phyloP scores from a whole-genome alignment of 2,797 vertebrate genomes.

The Eutrigla gurnardus region DNA sequence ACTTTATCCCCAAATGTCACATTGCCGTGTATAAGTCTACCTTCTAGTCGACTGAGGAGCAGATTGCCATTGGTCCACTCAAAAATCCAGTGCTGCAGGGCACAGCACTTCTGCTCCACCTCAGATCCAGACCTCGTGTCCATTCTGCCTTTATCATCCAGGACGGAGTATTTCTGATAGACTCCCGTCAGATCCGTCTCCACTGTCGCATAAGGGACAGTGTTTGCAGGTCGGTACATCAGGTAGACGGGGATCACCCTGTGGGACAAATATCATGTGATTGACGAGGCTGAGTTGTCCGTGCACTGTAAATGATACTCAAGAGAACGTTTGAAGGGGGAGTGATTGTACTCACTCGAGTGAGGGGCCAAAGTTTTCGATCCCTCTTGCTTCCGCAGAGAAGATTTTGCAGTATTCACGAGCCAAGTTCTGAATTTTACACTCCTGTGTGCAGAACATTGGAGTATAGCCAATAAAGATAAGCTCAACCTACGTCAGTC shows the following conservation, averaged over 20 bases:
- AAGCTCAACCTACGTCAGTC: constrained; percentile 27
- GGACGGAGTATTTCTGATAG: constrained; percentile 85
- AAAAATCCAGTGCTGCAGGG: constrained; percentile 96
- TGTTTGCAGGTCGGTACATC: constrained; percentile 93
- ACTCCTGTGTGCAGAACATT: constrained; percentile 84
- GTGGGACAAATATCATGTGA: constrained; percentile 25
- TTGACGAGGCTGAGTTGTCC: neutral
- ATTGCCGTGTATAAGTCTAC: constrained; percentile 71
- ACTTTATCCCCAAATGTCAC: neutral
- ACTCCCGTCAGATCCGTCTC: constrained; percentile 88
- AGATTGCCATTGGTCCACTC: constrained; percentile 96
- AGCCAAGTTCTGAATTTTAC: constrained; percentile 94
- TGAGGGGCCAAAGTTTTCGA: constrained; percentile 87
- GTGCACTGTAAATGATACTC: neutral
- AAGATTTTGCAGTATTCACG: constrained; percentile 98
- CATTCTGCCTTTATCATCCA: constrained; percentile 78
- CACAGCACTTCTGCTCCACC: constrained; percentile 88
- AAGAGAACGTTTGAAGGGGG: neutral
- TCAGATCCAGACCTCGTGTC: constrained; percentile 78
- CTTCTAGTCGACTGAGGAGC: constrained; percentile 91
- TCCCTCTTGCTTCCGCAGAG: constrained; percentile 87
- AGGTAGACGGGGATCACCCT: constrained; percentile 93
- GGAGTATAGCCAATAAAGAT: constrained; percentile 47
- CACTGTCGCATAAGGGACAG: constrained; percentile 91
- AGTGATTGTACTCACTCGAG: constrained; percentile 88